These are phyloP conservation scores for Hirtodrosophila trivittata DNA, from an alignment of 2,888 invertebrate species.

Conservation along the genomic window DNA sequence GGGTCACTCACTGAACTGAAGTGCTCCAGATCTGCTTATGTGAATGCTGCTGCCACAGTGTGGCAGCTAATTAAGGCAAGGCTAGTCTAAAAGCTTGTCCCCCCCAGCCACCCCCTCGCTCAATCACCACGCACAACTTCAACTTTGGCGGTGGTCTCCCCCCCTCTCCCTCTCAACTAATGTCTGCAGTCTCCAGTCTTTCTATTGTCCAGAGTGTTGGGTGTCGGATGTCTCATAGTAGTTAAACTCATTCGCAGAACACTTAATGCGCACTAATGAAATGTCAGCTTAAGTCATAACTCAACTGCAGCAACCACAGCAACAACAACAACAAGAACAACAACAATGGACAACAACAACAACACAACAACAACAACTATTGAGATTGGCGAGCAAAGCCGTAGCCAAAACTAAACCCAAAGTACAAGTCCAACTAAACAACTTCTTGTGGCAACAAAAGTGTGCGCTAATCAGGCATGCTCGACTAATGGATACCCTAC, in stretches of 20 bases:
- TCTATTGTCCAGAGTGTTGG: conserved; percentile 23
- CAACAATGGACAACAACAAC: conserved; percentile 12
- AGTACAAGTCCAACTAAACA: conserved; percentile 9
- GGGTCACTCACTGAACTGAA: conserved; percentile 50
- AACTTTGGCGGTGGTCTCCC: no score
- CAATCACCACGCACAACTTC: no score
- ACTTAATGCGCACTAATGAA: conserved; percentile 81
- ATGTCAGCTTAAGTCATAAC: conserved; percentile 83
- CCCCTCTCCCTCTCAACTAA: no score
- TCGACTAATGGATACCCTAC: not conserved
- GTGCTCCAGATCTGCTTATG: conserved; percentile 40
- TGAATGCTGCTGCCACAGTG: conserved; percentile 40
- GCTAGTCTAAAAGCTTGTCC: conserved; percentile 27
- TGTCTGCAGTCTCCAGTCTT: not conserved
- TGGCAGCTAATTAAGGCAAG: conserved; percentile 67
- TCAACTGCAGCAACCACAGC: conserved; percentile 66
- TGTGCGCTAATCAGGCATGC: not conserved
- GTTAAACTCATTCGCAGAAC: conserved; percentile 75
- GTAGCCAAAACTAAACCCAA: conserved; percentile 23
- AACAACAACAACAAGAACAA: conserved; percentile 11
- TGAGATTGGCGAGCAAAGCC: conserved; percentile 34
- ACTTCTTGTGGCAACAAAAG: conserved; percentile 47
- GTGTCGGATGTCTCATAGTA: conserved; percentile 28
- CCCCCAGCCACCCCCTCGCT: not conserved
- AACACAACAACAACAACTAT: conserved; percentile 25